Base-by-base conservation (phyloP, 2,797 vertebrate species). In the Falco berigora region DNA sequence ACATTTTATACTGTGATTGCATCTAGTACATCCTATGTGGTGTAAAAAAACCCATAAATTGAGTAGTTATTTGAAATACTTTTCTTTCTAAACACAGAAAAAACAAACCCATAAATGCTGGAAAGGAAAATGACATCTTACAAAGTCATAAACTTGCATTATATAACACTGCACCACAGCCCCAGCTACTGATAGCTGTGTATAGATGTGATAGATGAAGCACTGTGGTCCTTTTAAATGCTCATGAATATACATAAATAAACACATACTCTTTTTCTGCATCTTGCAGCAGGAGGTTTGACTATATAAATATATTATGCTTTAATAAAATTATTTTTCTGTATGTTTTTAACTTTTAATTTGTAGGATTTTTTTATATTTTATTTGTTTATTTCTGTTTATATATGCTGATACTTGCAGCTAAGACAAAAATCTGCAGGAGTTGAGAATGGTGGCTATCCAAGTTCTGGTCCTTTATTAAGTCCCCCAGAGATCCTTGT, bases 121-220 rank as follows among this genome's bases (percentile, higher is more conserved):
- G 46, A 86, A 87, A 85, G 56, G 59, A 89, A 94, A 83, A 83
- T 8, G n/a, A 50, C 0, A 0, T 61, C 56, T 87, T 68, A 71
- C 22, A 30, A 92, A 83, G 82, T 88, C 72, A 81, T 86, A 86
- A 90, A 77, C 53, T 90, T 86, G 50, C 42, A 28, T 94, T 92
- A 96, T 42, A 3, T 88, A 96, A 95, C 72, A 80, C 78, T 96
- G 95, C 85, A 92, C 74, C 92, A 96, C 40, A 93, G 73, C 66
- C 73, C n/a, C 88, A 95, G 95, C 95, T 90, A 68, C 61, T 80
- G 72, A 91, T 95, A 74, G 34, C 79, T 58, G 36, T 53, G 53
- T 34, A 44, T 44, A 44, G 42, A 44, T 44, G 42, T 44, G 42
- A 44, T 44, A 78, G 73, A 32, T 15, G 27, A 66, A 82, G 56